Evolutionary conservation across 2,797 vertebrate genomes (phyloP).

Genomic region (Enteromius radiatus): DNA sequence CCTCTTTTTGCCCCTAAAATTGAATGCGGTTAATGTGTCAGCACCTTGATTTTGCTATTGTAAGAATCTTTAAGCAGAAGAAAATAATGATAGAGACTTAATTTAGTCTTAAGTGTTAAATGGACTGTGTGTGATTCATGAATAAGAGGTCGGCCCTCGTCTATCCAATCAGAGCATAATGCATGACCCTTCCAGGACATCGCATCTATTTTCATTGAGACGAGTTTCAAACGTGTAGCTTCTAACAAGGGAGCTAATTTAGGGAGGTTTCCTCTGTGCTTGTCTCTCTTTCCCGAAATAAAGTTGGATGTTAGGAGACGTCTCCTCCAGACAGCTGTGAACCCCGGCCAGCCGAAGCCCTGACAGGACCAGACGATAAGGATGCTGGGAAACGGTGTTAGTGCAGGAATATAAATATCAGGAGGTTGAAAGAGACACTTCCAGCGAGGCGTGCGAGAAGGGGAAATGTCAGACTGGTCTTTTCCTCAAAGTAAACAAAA

Average conservation of each 20-base stretch:
- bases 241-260: constrained; percentile 27
- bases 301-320: background rate
- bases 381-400: constrained; percentile 5
- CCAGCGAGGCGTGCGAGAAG: background rate
- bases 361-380: constrained; percentile 24
- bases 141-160: background rate
- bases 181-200: background rate
- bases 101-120: background rate
- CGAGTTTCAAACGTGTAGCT: background rate
- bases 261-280: background rate
- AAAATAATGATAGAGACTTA: background rate
- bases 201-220: constrained; percentile 11
- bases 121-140: background rate
- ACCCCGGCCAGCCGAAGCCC: constrained; percentile 5
- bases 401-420: constrained; percentile 43
- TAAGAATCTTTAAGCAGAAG: background rate
- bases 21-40: background rate
- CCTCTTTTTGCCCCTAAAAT: background rate
- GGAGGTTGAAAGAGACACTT: constrained; percentile 39
- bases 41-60: background rate
- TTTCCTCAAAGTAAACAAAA: constrained; percentile 33
- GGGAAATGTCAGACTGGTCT: constrained; percentile 35
- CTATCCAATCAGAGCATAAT: background rate
- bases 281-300: constrained; percentile 14
- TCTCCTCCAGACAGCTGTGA: constrained; percentile 16